Conservation (phyloP, 2,888 invertebrate genomes). For the Pyralis farinalis region DNA sequence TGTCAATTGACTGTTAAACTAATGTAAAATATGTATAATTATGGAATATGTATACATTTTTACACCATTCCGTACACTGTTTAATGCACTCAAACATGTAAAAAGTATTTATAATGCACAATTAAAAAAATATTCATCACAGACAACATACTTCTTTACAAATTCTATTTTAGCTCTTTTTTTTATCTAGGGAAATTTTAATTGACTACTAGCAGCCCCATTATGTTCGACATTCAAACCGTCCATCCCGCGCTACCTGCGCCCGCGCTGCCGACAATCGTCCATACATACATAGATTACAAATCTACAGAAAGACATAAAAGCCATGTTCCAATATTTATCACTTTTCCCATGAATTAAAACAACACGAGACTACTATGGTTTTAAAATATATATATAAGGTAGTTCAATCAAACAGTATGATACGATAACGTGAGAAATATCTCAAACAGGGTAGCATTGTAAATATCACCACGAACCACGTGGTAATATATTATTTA, state of each 20-base stretch:
- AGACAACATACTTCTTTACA: neutral
- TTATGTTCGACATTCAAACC: constrained; percentile 60
- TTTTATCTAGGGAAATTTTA: constrained; percentile 6
- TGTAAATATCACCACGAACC: constrained; percentile 28
- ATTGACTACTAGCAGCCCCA: constrained; percentile 42
- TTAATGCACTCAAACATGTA: no score
- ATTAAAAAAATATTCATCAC: no score
- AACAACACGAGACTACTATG: neutral
- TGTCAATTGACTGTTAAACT: no score
- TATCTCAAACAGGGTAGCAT: neutral
- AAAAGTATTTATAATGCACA: no score
- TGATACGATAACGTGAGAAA: no score
- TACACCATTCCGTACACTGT: no score
- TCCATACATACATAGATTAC: constrained; percentile 47
- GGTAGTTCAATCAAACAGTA: no score
- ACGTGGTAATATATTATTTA: constrained; percentile 42
- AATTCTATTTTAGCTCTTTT: neutral
- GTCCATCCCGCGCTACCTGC: constrained; percentile 69
- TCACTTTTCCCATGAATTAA: neutral
- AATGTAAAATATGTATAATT: no score
- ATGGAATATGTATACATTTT: no score
- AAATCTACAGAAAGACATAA: constrained; percentile 27
- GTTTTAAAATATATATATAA: no score
- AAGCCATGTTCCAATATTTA: constrained; percentile 6
- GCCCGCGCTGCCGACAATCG: constrained; percentile 24